phyloP scores from a whole-genome alignment of 2,888 invertebrate species.

The Kuschelorhynchus macadamiae region DNA sequence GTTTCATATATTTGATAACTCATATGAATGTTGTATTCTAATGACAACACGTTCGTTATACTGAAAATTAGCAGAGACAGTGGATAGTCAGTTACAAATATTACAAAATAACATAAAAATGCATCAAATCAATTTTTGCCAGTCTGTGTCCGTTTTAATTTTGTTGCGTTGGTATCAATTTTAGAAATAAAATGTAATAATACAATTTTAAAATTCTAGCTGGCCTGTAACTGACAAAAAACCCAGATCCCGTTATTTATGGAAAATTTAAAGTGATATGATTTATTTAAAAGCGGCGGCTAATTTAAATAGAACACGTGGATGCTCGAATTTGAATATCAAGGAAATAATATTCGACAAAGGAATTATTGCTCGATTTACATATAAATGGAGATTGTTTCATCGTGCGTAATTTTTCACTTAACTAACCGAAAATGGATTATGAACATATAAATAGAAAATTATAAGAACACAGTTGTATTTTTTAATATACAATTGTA shows the following conservation, averaged over 20 bases:
- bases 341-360: conserved; percentile 33
- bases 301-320: conserved; percentile 36
- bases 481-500: background rate
- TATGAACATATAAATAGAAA: background rate
- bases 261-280: background rate
- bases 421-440: conserved; percentile 9
- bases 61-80: no score
- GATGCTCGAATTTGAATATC: conserved; percentile 31
- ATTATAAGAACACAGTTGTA: background rate
- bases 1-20: no score
- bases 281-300: conserved; percentile 20
- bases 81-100: no score
- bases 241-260: background rate
- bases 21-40: no score
- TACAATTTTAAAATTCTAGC: conserved; percentile 15
- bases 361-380: conserved; percentile 25
- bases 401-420: conserved; percentile 25
- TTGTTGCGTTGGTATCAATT: no score
- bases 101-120: no score
- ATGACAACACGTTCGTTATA: no score
- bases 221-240: conserved; percentile 6
- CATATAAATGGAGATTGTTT: conserved; percentile 46
- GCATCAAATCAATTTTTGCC: no score
- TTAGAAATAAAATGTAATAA: conserved; percentile 12
- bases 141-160: background rate